phyloP scores from a whole-genome alignment of 1,140 invertebrate species.

The Ips typographus region DNA sequence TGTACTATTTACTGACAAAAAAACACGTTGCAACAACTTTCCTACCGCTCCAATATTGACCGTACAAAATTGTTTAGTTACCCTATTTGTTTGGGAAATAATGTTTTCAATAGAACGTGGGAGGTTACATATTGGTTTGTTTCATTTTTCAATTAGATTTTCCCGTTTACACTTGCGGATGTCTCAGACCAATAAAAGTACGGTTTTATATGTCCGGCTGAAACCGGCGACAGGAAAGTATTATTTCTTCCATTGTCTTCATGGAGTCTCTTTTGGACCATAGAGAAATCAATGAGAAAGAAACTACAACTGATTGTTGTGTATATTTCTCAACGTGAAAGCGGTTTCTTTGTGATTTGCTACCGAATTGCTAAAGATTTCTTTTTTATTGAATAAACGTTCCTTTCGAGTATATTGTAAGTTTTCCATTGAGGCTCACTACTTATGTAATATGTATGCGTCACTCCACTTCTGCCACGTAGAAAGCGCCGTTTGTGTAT shows the following conservation, averaged over 20 bases:
- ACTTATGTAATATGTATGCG: neutral
- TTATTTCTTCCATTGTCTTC: conserved; percentile 9
- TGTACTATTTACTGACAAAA: too few relatives aligned
- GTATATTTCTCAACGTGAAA: neutral
- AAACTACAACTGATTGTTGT: neutral
- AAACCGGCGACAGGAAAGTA: conserved; percentile 6
- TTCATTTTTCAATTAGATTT: neutral
- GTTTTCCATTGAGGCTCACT: neutral
- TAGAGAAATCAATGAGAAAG: neutral
- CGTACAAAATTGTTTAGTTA: neutral
- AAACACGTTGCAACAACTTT: too few relatives aligned
- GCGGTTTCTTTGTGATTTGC: neutral
- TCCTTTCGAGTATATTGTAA: neutral
- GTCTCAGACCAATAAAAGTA: neutral
- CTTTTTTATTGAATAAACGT: neutral
- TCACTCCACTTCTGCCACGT: neutral
- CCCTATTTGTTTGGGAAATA: neutral
- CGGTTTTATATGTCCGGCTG: neutral
- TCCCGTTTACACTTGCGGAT: neutral
- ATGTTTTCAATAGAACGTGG: neutral
- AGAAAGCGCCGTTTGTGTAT: neutral
- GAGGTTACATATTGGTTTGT: neutral
- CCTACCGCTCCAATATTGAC: too few relatives aligned
- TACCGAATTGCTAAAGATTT: neutral
- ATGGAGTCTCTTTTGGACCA: neutral